Evolutionary conservation across 2,888 invertebrate species (phyloP).

Genomic region (Beris chalybata): DNA sequence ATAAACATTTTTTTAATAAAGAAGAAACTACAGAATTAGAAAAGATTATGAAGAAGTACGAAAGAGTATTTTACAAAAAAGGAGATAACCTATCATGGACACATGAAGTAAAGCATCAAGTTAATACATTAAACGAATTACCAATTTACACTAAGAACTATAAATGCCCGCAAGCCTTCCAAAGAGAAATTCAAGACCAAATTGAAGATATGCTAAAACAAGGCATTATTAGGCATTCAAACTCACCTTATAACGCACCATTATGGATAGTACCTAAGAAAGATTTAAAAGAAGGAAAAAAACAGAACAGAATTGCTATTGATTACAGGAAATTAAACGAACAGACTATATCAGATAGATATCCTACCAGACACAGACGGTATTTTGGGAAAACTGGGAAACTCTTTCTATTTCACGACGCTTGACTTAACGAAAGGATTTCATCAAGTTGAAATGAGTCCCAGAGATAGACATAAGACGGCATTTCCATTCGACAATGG

Average conservation of each 20-base stretch:
- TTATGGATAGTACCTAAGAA: constrained; percentile 3
- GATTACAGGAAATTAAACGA: background rate
- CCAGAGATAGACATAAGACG: background rate
- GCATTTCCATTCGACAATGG: background rate
- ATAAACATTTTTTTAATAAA: too few relatives aligned
- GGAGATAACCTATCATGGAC: background rate
- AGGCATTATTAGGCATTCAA: background rate
- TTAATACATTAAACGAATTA: background rate
- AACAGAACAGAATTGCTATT: too few relatives aligned
- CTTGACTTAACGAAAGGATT: background rate
- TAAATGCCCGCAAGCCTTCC: background rate
- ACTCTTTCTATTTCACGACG: background rate
- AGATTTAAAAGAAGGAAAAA: background rate
- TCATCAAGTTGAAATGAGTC: background rate
- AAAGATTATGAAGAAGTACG: too few relatives aligned
- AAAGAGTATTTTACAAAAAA: background rate
- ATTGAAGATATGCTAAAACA: constrained; percentile 1
- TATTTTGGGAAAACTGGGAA: background rate
- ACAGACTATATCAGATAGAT: too few relatives aligned
- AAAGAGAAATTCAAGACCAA: background rate
- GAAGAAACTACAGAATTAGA: too few relatives aligned
- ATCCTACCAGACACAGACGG: too few relatives aligned
- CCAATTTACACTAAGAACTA: background rate
- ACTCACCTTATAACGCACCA: background rate
- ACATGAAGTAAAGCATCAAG: too few relatives aligned